Evolutionary conservation across 2,797 vertebrate species (phyloP), one percentile per base, ranked within the genome.

Genomic region (Smutsia gigantea): DNA sequence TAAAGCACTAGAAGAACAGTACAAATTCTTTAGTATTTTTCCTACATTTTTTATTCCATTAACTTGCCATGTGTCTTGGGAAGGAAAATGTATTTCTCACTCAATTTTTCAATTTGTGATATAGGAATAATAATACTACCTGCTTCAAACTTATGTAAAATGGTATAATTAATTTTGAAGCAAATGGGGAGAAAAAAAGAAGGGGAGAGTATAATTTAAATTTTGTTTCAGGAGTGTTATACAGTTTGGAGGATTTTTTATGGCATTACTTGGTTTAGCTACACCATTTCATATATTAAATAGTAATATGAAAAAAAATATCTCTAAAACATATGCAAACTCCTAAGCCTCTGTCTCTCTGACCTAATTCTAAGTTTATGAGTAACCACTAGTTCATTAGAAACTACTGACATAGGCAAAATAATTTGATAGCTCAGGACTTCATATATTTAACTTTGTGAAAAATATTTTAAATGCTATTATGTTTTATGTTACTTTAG

Each of bases 291-390:
- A 74, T 71, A 72, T 55, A 51, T 37, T 59, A 93, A 89, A 53
- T 18, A 74, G 29, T 55, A 77, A 42, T n/a, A 39, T 82, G 31
- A 95, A 78, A 85, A 64, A 87, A 14, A 86, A 14, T 82, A 71
- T 90, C 57, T 69, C 71, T 88, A 85, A 92, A 75, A 63, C 72
- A 42, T 31, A 64, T 49, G 3, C 59, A 12, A 49, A 63, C n/a
- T 51, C 34, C 25, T 63, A 92, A 69, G 9, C 37, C 15, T 75
- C 29, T 39, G 14, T 87, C 31, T 86, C 46, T 61, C 21, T 77
- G 93, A 87, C 25, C 31, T 46, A 91, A 93, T 93, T 93, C 39
- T 55, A 64, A 7, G 15, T 42, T 94, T 94, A 82, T 91, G 29
- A 85, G 64, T 72, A 91, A 85, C 15, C 39, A 34, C 18, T 55